These are phyloP conservation scores for Pyrgilauda ruficollis DNA, from an alignment of 2,113 vertebrate species.

Conservation along the genomic window DNA sequence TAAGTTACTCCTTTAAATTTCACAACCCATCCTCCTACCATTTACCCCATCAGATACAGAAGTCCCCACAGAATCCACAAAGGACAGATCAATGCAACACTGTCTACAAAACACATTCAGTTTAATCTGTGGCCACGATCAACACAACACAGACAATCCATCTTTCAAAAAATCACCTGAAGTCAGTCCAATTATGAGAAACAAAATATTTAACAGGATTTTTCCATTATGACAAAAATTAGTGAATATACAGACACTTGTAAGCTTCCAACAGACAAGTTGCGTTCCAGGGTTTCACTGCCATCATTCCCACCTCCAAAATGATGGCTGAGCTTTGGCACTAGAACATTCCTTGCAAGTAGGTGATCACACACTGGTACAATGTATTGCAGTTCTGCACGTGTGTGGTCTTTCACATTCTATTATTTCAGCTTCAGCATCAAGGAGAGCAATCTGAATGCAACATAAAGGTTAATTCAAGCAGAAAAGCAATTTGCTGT, in stretches of 20 bases:
- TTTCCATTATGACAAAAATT: not conserved
- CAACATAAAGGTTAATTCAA: not conserved
- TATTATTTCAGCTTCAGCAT: not conserved
- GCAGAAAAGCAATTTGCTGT: not conserved
- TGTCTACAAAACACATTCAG: not conserved
- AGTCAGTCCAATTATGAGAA: not conserved
- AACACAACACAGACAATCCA: not conserved
- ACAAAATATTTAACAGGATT: not conserved
- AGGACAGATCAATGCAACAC: not conserved
- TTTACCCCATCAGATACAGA: not conserved
- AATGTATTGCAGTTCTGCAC: not conserved
- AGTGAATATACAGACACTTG: not conserved
- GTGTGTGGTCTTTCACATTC: not conserved
- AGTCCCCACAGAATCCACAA: not conserved
- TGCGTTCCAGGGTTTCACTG: not conserved
- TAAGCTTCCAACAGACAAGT: not conserved
- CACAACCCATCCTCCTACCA: not conserved
- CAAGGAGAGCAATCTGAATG: not conserved
- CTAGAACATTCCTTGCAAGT: not conserved
- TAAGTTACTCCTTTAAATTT: not conserved
- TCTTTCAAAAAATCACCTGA: not conserved
- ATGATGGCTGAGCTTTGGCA: not conserved
- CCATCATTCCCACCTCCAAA: not conserved
- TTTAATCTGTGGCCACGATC: not conserved
- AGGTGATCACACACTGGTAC: not conserved